Evolutionary conservation across 2,888 invertebrate species (phyloP), one percentile per base, ranked within the genome.

Genomic region (Melolontha melolontha): DNA sequence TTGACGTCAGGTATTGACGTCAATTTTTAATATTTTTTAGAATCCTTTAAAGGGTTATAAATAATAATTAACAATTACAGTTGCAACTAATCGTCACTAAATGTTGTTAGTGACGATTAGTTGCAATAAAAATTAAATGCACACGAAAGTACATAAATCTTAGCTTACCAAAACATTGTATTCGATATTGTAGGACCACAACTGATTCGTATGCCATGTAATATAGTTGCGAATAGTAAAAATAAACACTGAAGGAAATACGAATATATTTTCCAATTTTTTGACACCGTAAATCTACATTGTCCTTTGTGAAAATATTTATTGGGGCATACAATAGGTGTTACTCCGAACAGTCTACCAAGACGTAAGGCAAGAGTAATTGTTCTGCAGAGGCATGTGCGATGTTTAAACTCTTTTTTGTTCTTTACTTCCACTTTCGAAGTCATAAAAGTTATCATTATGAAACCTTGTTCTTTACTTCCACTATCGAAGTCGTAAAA

Each of bases 151-250:
- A 22, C 22, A 22, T 4, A n/a, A n/a, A 4, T 22, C 4, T 22
- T 22, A 2, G 40, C 68, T 68, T 68, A 68, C 68, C 68, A 68
- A 64, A 64, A 54, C 22, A 29, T 52, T 8, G 49, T 49, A 57
- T 68, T 57, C 7, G 54, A 41, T 42, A 39, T 44, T n/a, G 47
- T 40, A 47, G 68, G 64, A 5, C 68, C 68, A 55, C 68, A 68
- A 34, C 55, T 34, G 10, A 64, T 14, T 14, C 68, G 40, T 49
- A 68, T 64, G 5, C 64, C 42, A 52, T 64, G 47, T 22, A 51
- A 17, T 10, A 68, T 27, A 11, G 49, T 14, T 17, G 64, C 50
- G 39, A 39, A 64, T 5, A 49, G 6, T 10, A 22, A 49, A 49
- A 49, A 64, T 7, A 42, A 54, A 1, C 27, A 16, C 17, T 55